Evolutionary conservation across 2,888 invertebrate genomes (phyloP), one percentile per base, ranked within the genome.

Genomic region (Chymomyza caudatula): DNA sequence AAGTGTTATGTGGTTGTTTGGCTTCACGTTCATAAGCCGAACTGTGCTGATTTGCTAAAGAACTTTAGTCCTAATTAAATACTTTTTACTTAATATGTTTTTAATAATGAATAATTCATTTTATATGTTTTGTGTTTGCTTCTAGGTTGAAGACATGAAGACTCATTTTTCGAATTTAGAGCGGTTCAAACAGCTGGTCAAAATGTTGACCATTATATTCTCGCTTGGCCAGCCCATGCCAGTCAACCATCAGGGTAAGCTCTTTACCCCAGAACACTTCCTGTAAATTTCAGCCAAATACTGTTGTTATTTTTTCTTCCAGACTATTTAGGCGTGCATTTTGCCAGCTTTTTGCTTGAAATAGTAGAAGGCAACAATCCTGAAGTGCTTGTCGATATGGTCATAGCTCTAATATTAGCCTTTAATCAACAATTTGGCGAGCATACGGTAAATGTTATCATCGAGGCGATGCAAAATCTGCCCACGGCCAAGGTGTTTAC

Each of bases 201-300:
- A 96, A 69, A 92, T 98, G 75, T 91, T 98, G 65, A 96, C 96
- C 57, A 96, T 97, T 93, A 94, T 98, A 56, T 94, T 98, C 89
- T 97, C 96, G 60, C 95, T 96, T 93, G 97, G 96, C 0, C 97
- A 98, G 88, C 93, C 93, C 54, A 94, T 98, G 92, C 97, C 98
- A 2, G 93, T 96, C 60, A 95, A 96, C 58, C 96, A 97, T 91
- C 95, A 96, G 89, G 96, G 97, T 97, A 90, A 91, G 89, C 69
- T 51, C 56, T 51, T 13, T 19, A 8, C 13, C 23, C 8, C 1
- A 23, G 15, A 0, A 4, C 17, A 29, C 20, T 8, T 11, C 19
- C 0, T 22, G n/a, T 17, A 22, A 4, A 3, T 25, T 6, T 51
- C n/a, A n/a, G n/a, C n/a, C n/a, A n/a, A n/a, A n/a, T n/a, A n/a